Evolutionary conservation across 2,888 invertebrate species (phyloP), one percentile per base, ranked within the genome.

Genomic region (Hemithea aestivaria): DNA sequence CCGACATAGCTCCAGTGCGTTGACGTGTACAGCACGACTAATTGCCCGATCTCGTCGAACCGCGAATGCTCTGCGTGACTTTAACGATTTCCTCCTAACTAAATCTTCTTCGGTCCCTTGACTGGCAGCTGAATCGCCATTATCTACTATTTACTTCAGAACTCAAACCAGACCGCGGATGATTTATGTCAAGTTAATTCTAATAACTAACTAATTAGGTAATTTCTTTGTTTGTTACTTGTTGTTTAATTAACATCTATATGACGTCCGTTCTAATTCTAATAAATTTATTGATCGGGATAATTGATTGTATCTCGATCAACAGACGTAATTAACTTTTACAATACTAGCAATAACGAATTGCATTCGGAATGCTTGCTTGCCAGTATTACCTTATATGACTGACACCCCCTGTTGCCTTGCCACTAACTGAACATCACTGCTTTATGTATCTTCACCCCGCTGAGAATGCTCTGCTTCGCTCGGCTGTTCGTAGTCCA

Each of bases 391-490:
- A 2, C 58, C 67, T 16, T 16, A 16, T 60, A 58, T 67, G 64
- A 80, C 79, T 76, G 68, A 82, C 77, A 80, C 70, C 68, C n/a
- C 72, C 75, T 60, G 67, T 70, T 78, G 81, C 82, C 85, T 82
- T 87, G 87, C 84, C 85, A 87, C 85, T 87, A 87, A 87, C 85
- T 82, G 69, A 77, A 75, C 62, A 73, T 70, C 80, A 84, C 81
- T 58, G 85, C 87, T 85, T 87, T 73, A 68, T 82, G 38, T 77
- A 74, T 72, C 78, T 81, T 81, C 79, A 80, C 77, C 74, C 73
- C 67, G 84, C 85, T 87, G 83, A 83, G 84, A 82, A 84, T 87
- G 85, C 66, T 83, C 83, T 82, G 87, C 85, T 87, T 87, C 74
- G 83, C 80, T 75, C 77, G 78, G 74, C 76, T 75, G 62, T 72